Evolutionary conservation across 2,888 invertebrate species (phyloP).

Genomic region (Zeuzera pyrina): DNA sequence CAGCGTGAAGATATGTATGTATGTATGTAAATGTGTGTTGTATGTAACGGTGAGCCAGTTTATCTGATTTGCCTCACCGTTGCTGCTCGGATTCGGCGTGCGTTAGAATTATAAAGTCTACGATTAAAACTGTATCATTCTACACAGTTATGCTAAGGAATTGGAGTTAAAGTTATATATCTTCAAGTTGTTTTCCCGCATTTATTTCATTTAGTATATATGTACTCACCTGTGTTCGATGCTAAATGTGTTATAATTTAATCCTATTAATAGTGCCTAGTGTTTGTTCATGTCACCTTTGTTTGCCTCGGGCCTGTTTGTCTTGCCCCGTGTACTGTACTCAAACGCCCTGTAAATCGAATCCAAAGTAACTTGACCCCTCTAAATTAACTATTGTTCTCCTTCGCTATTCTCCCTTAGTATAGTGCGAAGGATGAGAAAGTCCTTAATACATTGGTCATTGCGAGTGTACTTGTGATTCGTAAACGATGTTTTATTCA

Average conservation of each 20-base stretch:
- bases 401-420: conserved; percentile 8
- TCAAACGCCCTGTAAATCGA: conserved; percentile 27
- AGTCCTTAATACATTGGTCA: conserved; percentile 27
- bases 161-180: too few relatives aligned
- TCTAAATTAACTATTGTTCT: neutral
- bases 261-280: conserved; percentile 42
- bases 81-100: too few relatives aligned
- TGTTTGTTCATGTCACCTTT: conserved; percentile 37
- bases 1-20: too few relatives aligned
- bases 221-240: too few relatives aligned
- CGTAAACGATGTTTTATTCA: conserved; percentile 65
- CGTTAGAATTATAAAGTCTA: too few relatives aligned
- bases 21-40: too few relatives aligned
- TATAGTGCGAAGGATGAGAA: conserved; percentile 12
- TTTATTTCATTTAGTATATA: too few relatives aligned
- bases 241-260: conserved; percentile 30
- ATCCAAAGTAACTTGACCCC: conserved; percentile 26
- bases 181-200: too few relatives aligned
- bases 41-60: too few relatives aligned
- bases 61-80: too few relatives aligned
- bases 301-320: conserved; percentile 40
- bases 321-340: conserved; percentile 25
- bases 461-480: conserved; percentile 45
- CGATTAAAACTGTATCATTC: too few relatives aligned
- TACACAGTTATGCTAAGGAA: too few relatives aligned